Evolutionary conservation across 2,888 invertebrate genomes (phyloP).

Genomic region (Zele albiditarsus): DNA sequence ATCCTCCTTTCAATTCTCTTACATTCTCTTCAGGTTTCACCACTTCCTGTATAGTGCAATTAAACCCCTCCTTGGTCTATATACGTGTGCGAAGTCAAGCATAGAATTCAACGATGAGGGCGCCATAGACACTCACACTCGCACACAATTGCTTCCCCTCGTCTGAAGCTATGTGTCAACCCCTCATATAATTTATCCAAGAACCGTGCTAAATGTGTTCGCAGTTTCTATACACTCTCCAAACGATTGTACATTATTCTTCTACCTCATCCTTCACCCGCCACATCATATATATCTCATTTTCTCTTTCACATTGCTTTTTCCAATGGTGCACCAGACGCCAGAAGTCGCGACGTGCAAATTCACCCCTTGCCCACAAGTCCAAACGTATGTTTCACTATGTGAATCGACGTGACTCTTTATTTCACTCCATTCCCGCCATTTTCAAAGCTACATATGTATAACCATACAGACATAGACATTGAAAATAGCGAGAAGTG

Average conservation of each 20-base stretch:
- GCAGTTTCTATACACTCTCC: neutral
- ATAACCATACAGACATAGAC: constrained; percentile 10
- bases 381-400: constrained; percentile 19
- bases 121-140: neutral
- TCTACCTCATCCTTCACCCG: neutral
- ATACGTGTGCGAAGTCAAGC: neutral
- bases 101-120: constrained; percentile 17
- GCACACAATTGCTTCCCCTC: constrained; percentile 33
- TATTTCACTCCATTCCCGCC: neutral
- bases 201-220: constrained; percentile 30
- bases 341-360: constrained; percentile 13
- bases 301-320: neutral
- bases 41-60: neutral
- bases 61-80: neutral
- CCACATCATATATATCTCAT: neutral
- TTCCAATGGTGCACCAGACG: neutral
- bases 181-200: constrained; percentile 42
- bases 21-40: neutral
- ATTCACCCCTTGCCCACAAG: neutral
- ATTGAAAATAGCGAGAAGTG: constrained; percentile 31
- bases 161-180: constrained; percentile 34
- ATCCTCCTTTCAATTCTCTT: neutral
- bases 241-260: constrained; percentile 16
- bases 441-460: neutral
- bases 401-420: constrained; percentile 21